Percentiles rank a stretch among this genome's conserved stretches.
Evolutionary conservation across 2,888 invertebrate species (phyloP).

Genomic region (Exocentrus adspersus): DNA sequence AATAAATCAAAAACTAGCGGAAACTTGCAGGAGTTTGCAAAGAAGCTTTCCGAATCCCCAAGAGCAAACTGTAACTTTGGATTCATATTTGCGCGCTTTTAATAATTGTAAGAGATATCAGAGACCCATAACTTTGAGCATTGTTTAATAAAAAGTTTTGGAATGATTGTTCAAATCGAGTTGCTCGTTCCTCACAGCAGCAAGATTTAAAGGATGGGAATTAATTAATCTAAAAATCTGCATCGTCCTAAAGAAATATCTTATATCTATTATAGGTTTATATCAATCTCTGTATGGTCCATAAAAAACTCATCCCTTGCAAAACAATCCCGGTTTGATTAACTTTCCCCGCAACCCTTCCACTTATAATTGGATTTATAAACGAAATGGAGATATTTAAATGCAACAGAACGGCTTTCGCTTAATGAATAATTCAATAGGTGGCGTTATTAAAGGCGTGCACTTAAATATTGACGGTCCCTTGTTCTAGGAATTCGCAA

Average conservation of each 20-base stretch:
- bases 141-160: constrained; percentile 23
- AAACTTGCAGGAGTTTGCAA: not conserved
- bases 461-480: constrained; percentile 9
- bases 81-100: constrained; percentile 6
- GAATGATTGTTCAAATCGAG: constrained; percentile 3
- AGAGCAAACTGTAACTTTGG: constrained; percentile 10
- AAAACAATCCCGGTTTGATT: not conserved
- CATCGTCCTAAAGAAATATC: no score
- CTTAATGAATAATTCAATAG: constrained; percentile 15
- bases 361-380: constrained; percentile 9
- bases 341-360: not conserved
- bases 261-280: no score
- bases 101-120: constrained; percentile 18
- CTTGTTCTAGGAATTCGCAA: constrained; percentile 17
- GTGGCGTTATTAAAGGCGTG: not conserved
- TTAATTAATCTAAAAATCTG: no score
- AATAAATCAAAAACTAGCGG: constrained; percentile 7
- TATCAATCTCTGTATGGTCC: not conserved
- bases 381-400: constrained; percentile 9
- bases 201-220: no score
- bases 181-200: not conserved
- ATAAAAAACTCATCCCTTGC: not conserved
- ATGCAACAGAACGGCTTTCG: constrained; percentile 10
- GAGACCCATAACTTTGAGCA: constrained; percentile 15
- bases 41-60: not conserved